Conservation (phyloP, 2,113 vertebrate genomes). For the Percopsis transmontana region DNA sequence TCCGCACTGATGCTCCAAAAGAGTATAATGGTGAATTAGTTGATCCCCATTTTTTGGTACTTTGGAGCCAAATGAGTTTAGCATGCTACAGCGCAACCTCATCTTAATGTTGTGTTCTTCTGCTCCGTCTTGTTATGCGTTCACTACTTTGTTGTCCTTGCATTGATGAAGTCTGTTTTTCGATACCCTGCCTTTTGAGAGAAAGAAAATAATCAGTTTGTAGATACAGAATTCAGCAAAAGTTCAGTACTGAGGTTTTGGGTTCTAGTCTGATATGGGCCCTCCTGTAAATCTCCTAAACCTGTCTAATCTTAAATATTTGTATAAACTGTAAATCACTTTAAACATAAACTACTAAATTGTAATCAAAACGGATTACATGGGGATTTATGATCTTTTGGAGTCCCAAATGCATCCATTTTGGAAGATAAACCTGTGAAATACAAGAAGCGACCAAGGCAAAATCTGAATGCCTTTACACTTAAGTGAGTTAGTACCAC, state of each 20-base stretch:
- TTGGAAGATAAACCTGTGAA: too few relatives aligned
- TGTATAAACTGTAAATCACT: too few relatives aligned
- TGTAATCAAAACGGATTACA: too few relatives aligned
- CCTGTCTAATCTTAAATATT: too few relatives aligned
- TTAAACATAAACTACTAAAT: too few relatives aligned
- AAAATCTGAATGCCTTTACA: too few relatives aligned
- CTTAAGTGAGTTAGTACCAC: too few relatives aligned
- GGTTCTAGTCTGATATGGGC: too few relatives aligned
- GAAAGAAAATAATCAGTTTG: slow-evolving; percentile 18
- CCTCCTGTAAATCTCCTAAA: too few relatives aligned
- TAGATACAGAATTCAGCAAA: background rate
- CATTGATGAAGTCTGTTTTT: slow-evolving; percentile 89
- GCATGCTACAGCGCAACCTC: background rate
- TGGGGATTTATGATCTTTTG: too few relatives aligned
- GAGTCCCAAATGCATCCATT: too few relatives aligned
- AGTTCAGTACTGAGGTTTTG: background rate
- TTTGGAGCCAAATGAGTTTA: background rate
- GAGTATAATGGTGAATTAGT: background rate
- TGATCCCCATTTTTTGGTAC: background rate
- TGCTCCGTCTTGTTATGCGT: slow-evolving; percentile 73
- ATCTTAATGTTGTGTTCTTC: background rate
- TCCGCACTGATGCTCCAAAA: background rate
- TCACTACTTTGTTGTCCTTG: slow-evolving; percentile 82
- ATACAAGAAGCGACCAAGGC: too few relatives aligned
- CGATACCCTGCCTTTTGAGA: slow-evolving; percentile 82